Conservation (phyloP, 1,140 invertebrate species). For the Ptiloglossa arizonensis region DNA sequence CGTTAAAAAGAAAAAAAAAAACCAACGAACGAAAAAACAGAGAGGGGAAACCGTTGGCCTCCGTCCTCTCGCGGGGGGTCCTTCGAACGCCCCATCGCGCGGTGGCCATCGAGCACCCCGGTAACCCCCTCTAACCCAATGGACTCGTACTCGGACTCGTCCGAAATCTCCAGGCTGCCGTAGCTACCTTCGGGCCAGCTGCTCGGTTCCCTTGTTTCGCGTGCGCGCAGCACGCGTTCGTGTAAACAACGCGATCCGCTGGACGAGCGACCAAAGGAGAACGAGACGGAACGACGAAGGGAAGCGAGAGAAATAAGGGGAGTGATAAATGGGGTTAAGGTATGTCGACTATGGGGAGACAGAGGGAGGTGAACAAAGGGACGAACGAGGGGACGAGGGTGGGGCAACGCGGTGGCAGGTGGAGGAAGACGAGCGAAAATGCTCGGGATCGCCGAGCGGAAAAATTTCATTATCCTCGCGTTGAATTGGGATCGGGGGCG, state of each 20-base stretch:
- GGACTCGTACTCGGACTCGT: not conserved
- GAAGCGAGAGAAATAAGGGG: not conserved
- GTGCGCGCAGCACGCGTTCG: conserved; percentile 7
- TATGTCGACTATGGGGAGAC: conserved; percentile 9
- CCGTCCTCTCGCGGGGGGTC: not conserved
- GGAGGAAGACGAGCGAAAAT: conserved; percentile 19
- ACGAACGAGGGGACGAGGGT: conserved; percentile 11
- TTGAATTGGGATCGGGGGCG: conserved; percentile 64
- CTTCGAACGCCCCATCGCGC: conserved; percentile 4
- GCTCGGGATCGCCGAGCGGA: conserved; percentile 57
- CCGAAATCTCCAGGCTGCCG: not conserved
- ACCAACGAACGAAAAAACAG: too few species aligned
- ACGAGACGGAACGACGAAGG: not conserved
- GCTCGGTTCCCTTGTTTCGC: conserved; percentile 4
- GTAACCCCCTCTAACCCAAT: not conserved
- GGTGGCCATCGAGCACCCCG: conserved; percentile 5
- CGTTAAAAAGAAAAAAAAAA: conserved; percentile 60
- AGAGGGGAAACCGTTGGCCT: not conserved
- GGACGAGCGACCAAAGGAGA: not conserved
- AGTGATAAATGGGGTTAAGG: conserved; percentile 49
- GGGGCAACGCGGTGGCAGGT: conserved; percentile 3
- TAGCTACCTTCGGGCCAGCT: conserved; percentile 32
- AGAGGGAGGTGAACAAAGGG: conserved; percentile 20
- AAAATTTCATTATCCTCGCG: conserved; percentile 75
- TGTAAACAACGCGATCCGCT: conserved; percentile 40